Conservation (phyloP, 2,797 vertebrate species). For the Chanos chanos region DNA sequence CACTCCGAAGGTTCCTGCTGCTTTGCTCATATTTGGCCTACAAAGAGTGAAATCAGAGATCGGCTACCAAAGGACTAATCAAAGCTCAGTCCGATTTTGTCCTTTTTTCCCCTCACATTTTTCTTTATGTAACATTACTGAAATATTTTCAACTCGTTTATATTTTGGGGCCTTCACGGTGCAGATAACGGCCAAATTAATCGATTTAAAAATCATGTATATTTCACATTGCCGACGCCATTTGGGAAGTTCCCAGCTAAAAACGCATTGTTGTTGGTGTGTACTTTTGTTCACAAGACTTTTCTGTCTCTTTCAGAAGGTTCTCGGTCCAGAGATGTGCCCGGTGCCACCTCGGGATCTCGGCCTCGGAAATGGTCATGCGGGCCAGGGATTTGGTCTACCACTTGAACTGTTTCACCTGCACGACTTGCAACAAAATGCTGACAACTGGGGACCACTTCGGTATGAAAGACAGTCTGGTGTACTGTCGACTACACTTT, state of each 20-base stretch:
- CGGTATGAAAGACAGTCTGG: conserved; percentile 98
- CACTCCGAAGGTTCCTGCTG: neutral
- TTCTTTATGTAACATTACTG: no score
- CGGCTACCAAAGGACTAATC: no score
- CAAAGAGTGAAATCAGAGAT: neutral
- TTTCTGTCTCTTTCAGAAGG: conserved; percentile 80
- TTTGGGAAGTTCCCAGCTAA: no score
- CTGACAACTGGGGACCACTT: conserved; percentile 98
- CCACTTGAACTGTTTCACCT: conserved; percentile 98
- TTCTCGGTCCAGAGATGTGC: conserved; percentile 98
- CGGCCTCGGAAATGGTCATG: conserved; percentile 99
- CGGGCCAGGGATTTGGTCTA: conserved; percentile 95
- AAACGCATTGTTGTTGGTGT: conserved; percentile 7
- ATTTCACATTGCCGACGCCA: no score
- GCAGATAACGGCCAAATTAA: no score
- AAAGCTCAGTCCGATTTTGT: no score
- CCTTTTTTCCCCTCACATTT: no score
- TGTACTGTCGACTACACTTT: conserved; percentile 98
- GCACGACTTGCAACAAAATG: conserved; percentile 97
- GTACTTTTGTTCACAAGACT: conserved; percentile 48
- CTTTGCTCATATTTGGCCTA: neutral
- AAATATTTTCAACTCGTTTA: no score
- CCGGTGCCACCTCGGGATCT: conserved; percentile 96
- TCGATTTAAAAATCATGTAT: no score
- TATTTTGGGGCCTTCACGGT: no score